Conservation (phyloP, 2,888 invertebrate species). For the Sipha maydis region DNA sequence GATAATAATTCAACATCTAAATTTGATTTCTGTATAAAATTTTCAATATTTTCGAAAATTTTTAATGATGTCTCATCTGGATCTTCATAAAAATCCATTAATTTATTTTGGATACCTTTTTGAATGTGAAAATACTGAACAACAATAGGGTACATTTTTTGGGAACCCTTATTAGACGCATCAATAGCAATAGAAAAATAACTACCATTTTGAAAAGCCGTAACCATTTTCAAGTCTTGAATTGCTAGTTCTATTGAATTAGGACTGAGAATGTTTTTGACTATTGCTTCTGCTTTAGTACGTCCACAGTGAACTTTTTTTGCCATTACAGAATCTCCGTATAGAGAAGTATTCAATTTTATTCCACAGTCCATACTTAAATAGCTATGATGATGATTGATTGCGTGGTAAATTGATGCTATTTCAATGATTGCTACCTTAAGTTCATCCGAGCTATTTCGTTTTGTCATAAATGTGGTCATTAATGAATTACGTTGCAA, state of each 20-base stretch:
- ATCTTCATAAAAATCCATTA: conserved; percentile 46
- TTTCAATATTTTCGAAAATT: conserved; percentile 31
- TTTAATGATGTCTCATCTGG: conserved; percentile 23
- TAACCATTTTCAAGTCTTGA: not conserved
- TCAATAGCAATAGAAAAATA: conserved; percentile 24
- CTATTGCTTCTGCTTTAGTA: conserved; percentile 35
- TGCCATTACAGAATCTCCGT: conserved; percentile 63
- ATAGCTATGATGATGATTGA: conserved; percentile 65
- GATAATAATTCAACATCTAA: conserved; percentile 18
- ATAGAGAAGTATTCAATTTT: conserved; percentile 63
- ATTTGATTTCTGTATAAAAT: conserved; percentile 16
- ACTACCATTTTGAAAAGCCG: conserved; percentile 1
- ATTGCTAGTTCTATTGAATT: not conserved
- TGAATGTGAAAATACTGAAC: conserved; percentile 34
- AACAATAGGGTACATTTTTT: conserved; percentile 40
- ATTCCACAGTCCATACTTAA: conserved; percentile 64
- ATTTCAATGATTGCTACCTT: conserved; percentile 64
- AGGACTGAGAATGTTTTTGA: conserved; percentile 10
- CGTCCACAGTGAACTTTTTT: conserved; percentile 46
- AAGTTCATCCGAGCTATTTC: conserved; percentile 37
- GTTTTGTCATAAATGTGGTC: too few relatives aligned
- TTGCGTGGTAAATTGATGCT: conserved; percentile 64
- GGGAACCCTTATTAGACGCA: conserved; percentile 34
- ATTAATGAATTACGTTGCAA: too few relatives aligned
- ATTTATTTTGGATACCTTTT: conserved; percentile 35